Percentiles rank a stretch among this genome's conserved stretches.
These are phyloP conservation scores for Taurulus bubalis DNA, from an alignment of 2,113 vertebrate genomes.

Conservation along the genomic window DNA sequence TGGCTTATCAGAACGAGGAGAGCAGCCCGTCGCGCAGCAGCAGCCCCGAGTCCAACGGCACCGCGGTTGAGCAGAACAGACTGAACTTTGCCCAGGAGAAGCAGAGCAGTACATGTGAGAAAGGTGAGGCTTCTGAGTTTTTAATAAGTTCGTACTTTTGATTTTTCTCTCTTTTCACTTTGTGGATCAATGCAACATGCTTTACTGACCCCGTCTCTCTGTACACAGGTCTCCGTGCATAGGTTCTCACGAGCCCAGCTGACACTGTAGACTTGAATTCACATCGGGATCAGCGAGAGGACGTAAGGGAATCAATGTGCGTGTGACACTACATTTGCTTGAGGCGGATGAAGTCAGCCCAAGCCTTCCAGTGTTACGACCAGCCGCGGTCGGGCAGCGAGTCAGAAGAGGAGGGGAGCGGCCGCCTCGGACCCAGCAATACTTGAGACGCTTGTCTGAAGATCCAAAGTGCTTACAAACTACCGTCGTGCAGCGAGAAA, in stretches of 20 bases:
- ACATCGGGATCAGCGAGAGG: conserved; percentile 32
- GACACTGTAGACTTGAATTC: conserved; percentile 12
- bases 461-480: conserved; percentile 81
- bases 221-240: conserved; percentile 78
- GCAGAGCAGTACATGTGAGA: conserved; percentile 84
- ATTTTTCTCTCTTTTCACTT: background rate
- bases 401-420: conserved; percentile 33
- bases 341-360: conserved; percentile 72
- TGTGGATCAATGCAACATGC: background rate
- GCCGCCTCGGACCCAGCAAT: conserved; percentile 58
- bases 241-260: conserved; percentile 36
- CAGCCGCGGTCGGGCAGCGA: conserved; percentile 33
- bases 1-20: conserved; percentile 86
- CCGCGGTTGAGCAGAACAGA: conserved; percentile 90
- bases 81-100: conserved; percentile 94
- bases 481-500: conserved; percentile 54
- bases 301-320: conserved; percentile 51
- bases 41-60: conserved; percentile 91
- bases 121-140: conserved; percentile 71
- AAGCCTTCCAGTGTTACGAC: conserved; percentile 76
- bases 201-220: background rate
- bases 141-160: fast-evolving
- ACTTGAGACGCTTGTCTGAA: conserved; percentile 67
- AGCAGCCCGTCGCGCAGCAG: conserved; percentile 87
- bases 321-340: conserved; percentile 45